Base-by-base conservation (phyloP, 2,797 vertebrate genomes). In the Podarcis siculus region DNA sequence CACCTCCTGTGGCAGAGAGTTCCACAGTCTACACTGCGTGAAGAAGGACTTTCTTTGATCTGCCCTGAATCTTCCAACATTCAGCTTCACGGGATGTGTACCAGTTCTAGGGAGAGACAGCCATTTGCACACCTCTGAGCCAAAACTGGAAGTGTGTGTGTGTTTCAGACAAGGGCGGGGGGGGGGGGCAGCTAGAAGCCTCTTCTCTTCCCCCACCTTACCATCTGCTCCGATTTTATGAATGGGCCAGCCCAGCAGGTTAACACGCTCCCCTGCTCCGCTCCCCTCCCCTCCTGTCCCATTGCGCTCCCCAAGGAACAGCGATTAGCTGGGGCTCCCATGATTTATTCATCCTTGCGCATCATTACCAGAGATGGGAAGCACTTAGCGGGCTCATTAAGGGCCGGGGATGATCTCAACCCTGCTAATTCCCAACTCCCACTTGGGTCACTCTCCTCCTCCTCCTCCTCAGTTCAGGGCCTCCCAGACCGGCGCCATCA, bases 281-380 rank as follows among this genome's bases (percentile, higher is more conserved):
- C 88, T 85, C 64, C 2, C 42, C 69, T 79, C 69, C 30, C 10
- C 35, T 23, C 58, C 91, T 80, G 72, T 78, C 71, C 78, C 86
- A 39, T 55, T 77, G 76, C 21, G 55, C 76, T 73, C 89, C 71
- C 87, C 1, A 0, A 87, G 92, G 90, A 67, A 1, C 19, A 39
- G 90, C 21, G 80, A 87, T 90, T 73, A 83, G 55, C 89, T 90
- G 49, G 49, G 8, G 79, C 90, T 76, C 87, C 91, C 94, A 96
- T 97, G 95, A 97, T 92, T 97, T 96, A 97, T 97, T 97, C 94
- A 97, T 96, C 82, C 95, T 92, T 88, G 78, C 93, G 90, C 90
- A 93, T 96, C 95, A 87, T 95, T 91, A 86, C 89, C 76, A 21
- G 85, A 71, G 87, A 5, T 84, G 91, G 83, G 75, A 55, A 89